Conservation (phyloP, 1,140 invertebrate genomes). For the Choristoneura fumiferana region DNA sequence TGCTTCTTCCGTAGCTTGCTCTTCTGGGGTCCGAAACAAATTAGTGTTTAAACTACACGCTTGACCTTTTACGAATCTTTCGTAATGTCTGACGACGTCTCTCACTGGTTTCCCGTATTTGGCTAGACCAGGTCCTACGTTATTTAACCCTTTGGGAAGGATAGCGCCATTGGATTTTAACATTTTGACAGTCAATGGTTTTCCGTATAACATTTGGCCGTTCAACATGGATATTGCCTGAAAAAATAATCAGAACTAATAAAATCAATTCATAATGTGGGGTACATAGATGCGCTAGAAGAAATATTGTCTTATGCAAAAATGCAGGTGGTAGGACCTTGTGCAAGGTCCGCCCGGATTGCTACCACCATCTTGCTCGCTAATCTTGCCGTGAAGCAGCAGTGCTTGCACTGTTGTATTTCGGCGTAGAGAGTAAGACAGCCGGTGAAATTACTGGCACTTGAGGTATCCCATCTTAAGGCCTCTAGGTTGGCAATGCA, state of each 20-base stretch:
- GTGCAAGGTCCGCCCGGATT: too few relatives aligned
- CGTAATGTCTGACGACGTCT: slow-evolving; percentile 52
- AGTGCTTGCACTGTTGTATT: too few relatives aligned
- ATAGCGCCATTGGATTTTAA: slow-evolving; percentile 29
- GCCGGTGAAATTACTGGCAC: too few relatives aligned
- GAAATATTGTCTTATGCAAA: too few relatives aligned
- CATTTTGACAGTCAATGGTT: slow-evolving; percentile 41
- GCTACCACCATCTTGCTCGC: too few relatives aligned
- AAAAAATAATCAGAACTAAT: slow-evolving; percentile 28
- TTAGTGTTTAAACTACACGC: slow-evolving; percentile 32
- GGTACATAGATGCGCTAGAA: too few relatives aligned
- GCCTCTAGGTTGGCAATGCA: too few relatives aligned
- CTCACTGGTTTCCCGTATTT: slow-evolving; percentile 41
- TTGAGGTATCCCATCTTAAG: too few relatives aligned
- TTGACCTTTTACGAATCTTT: slow-evolving; percentile 40
- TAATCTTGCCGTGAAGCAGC: too few relatives aligned
- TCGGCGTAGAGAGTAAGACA: too few relatives aligned
- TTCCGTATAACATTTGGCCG: slow-evolving; percentile 48
- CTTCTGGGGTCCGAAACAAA: slow-evolving; percentile 25
- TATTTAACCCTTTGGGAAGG: slow-evolving; percentile 50
- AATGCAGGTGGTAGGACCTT: too few relatives aligned
- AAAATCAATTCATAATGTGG: background rate
- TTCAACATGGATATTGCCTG: slow-evolving; percentile 64
- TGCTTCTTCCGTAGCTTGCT: background rate
- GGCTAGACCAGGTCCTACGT: slow-evolving; percentile 49